phyloP scores from a whole-genome alignment of 2,888 invertebrate species.

The Zhengitettix transpicula region DNA sequence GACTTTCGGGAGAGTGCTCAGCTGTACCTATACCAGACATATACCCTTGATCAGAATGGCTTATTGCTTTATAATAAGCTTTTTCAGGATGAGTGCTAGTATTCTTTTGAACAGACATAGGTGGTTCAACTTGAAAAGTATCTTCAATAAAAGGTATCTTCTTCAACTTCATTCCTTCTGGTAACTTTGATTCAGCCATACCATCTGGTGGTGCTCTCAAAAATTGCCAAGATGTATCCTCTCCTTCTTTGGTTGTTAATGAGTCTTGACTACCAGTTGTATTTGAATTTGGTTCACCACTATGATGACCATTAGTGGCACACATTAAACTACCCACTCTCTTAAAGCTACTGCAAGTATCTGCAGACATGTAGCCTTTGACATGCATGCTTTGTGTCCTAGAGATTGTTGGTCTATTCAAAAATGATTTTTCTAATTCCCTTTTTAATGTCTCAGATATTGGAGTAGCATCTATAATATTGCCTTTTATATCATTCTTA shows the following conservation, averaged over 20 bases:
- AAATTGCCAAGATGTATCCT: slow-evolving; percentile 8
- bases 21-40: slow-evolving; percentile 3
- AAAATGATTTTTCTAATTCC: not conserved
- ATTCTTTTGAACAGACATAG: not conserved
- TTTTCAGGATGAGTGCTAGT: no score
- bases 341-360: not conserved
- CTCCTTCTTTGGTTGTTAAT: slow-evolving; percentile 4
- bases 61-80: not conserved
- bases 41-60: slow-evolving; percentile 2
- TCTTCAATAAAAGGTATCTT: not conserved
- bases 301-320: not conserved
- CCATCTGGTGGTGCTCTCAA: slow-evolving; percentile 1
- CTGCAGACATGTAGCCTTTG: not conserved
- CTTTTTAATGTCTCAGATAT: not conserved
- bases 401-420: not conserved
- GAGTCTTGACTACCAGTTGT: slow-evolving; percentile 4
- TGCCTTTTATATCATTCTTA: not conserved
- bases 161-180: not conserved
- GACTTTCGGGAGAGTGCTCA: slow-evolving; percentile 4
- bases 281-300: not conserved
- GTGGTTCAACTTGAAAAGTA: not conserved
- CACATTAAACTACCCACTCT: not conserved
- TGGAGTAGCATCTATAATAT: not conserved
- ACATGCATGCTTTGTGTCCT: slow-evolving; percentile 2
- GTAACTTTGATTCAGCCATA: not conserved